Evolutionary conservation across 2,113 vertebrate genomes (phyloP), one percentile per base, ranked within the genome.

Genomic region (Neotoma lepida): DNA sequence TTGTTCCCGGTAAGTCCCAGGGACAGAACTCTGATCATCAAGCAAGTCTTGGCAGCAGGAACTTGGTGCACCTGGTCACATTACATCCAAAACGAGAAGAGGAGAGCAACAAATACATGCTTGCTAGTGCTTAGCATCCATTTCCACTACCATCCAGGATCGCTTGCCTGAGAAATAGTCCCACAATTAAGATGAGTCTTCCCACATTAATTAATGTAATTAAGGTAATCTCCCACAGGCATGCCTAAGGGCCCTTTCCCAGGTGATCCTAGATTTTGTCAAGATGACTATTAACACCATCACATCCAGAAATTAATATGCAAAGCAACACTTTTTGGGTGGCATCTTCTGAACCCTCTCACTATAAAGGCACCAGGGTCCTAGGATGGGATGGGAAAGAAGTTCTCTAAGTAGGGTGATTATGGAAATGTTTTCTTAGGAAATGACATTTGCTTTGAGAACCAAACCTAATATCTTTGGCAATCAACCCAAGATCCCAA

Each of bases 381-480:
- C n/a, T 49, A 13, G 26, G 26, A 73, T 85, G 63, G 41, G 56
- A 6, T 20, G 14, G 46, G 26, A 41, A 89, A 64, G 63, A 20
- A 10, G 18, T 87, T 30, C 20, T 82, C 74, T 90, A 92, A 85
- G 64, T 22, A 56, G 28, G 46, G 8, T 51, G 22, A 71, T 51
- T 61, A 90, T 66, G 26, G 33, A 87, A 86, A 28, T 13, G 30
- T 86, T 91, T 93, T 68, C 46, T 78, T 82, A 82, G 86, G 68
- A 94, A 90, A 49, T 46, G 44, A 56, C 56, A 77, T 86, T 95
- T 90, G 35, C 56, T 68, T 22, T 33, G 89, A 92, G 71, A 92
- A 88, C 46, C 28, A 4, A 90, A 76, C 39, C 78, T 56, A n/a
- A 39, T 58, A 58, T 58, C 26, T n/a, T 81, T 9, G 33, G 33